Evolutionary conservation across 2,113 vertebrate species (phyloP), one percentile per base, ranked within the genome.

Genomic region (Myodes glareolus): DNA sequence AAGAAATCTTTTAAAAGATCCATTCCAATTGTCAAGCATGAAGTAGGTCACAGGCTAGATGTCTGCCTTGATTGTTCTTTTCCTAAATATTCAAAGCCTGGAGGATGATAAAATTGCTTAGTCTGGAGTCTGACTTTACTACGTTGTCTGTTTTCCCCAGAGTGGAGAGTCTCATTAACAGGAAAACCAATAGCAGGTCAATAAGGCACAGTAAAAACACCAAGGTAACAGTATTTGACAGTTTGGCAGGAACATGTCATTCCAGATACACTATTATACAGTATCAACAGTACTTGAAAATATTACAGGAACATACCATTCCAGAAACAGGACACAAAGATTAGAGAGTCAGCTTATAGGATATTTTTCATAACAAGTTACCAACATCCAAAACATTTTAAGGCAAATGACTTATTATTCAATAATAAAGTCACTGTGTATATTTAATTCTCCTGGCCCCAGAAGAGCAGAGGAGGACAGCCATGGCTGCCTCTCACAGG

Each of bases 151-250:
- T 98, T 65, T 87, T 93, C 12, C 97, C 16, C 80, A 33, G 65
- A 86, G 87, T 4, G 92, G 39, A 31, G 91, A 97, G 86, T 84
- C 92, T 97, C 94, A 98, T 98, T 97, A 98, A 97, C 84, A 98
- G 94, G n/a, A 93, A 16, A 96, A 97, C 97, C 81, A 97, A 97
- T 91, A 97, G 55, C 84, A 36, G 93, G 97, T 97, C 97, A 94
- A 95, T 97, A 94, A 94, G 80, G 93, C n/a, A 97, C 68, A 96
- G 67, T 72, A 50, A 97, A 98, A 98, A 97, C 92, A 90, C 31
- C 27, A 33, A 25, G 91, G 90, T 97, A 98, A 97, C 31, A 95
- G 61, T 82, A 95, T 93, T 89, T 17, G 45, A 96, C 97, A 97
- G n/a, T 75, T 50, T 96, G 95, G 12, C 5, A 19, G 42, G 42